Percentiles rank a stretch among this genome's conserved stretches.
These are phyloP conservation scores for Alviniconcha strummeri DNA, from an alignment of 2,888 invertebrate genomes.

Conservation along the genomic window DNA sequence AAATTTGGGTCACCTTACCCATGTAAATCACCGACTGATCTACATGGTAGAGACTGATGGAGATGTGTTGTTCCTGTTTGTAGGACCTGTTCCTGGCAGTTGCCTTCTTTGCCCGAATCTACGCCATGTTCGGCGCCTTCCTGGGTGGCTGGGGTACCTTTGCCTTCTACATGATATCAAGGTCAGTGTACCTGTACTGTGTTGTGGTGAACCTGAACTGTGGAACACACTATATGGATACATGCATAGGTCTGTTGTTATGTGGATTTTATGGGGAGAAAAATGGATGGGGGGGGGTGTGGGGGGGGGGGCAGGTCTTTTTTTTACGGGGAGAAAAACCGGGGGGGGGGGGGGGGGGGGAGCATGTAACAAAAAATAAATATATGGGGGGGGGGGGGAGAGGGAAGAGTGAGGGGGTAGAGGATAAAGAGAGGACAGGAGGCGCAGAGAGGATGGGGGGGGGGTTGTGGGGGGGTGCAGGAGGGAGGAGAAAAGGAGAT, in stretches of 20 bases:
- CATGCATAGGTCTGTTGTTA: not conserved
- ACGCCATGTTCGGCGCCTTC: constrained; percentile 50
- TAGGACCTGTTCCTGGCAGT: constrained; percentile 62
- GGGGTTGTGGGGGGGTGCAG: too few relatives aligned
- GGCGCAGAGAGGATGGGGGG: too few relatives aligned
- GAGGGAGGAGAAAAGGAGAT: too few relatives aligned
- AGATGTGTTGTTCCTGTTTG: not conserved
- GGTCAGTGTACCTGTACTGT: constrained; percentile 49
- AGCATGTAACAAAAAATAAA: too few relatives aligned
- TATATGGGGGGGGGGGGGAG: too few relatives aligned
- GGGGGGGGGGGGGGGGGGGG: not conserved
- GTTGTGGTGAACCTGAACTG: not conserved
- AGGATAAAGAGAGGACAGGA: too few relatives aligned
- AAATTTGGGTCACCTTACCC: too few relatives aligned
- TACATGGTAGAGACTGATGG: not conserved
- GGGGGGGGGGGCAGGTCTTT: too few relatives aligned
- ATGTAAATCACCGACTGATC: too few relatives aligned
- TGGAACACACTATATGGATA: too few relatives aligned
- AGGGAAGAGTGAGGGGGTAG: too few relatives aligned
- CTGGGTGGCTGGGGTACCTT: constrained; percentile 62
- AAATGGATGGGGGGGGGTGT: not conserved
- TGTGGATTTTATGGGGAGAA: not conserved
- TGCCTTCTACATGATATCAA: constrained; percentile 60
- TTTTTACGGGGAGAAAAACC: not conserved
- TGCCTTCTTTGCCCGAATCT: constrained; percentile 59